Evolutionary conservation across 2,888 invertebrate genomes (phyloP).

Genomic region (Cantharis nigra): DNA sequence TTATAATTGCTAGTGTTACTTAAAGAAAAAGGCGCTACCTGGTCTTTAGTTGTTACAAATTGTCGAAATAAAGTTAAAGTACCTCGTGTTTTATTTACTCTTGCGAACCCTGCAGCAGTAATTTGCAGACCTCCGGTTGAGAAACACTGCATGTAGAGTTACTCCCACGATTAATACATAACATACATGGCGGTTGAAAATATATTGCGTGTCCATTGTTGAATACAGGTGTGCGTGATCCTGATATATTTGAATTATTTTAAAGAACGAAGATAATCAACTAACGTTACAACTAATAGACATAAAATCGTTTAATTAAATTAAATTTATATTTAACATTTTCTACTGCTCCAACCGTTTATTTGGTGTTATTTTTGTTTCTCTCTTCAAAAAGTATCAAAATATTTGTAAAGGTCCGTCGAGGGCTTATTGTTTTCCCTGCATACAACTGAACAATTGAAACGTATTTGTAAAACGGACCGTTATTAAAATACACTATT

Average conservation of each 20-base stretch:
- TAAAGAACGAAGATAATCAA: not conserved
- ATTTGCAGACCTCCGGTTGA: not conserved
- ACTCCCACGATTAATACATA: not conserved
- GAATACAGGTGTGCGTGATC: not conserved
- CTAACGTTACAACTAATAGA: not conserved
- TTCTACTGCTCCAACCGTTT: not conserved
- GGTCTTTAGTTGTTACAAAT: not conserved
- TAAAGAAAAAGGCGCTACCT: not conserved
- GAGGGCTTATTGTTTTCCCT: not conserved
- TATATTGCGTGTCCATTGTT: not conserved
- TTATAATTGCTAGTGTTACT: not conserved
- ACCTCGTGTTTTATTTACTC: not conserved
- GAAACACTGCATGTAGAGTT: not conserved
- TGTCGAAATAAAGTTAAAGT: not conserved
- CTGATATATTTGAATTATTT: not conserved
- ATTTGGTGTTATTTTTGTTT: not conserved
- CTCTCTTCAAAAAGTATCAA: not conserved
- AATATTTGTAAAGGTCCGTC: not conserved
- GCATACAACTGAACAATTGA: not conserved
- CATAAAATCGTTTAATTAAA: not conserved
- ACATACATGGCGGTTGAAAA: not conserved
- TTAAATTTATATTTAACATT: no score
- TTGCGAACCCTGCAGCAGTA: not conserved
- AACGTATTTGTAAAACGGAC: not conserved
- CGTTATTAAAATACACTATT: conserved; percentile 9